These are phyloP conservation scores for Aricia agestis DNA, from an alignment of 1,140 invertebrate species.

Conservation along the genomic window DNA sequence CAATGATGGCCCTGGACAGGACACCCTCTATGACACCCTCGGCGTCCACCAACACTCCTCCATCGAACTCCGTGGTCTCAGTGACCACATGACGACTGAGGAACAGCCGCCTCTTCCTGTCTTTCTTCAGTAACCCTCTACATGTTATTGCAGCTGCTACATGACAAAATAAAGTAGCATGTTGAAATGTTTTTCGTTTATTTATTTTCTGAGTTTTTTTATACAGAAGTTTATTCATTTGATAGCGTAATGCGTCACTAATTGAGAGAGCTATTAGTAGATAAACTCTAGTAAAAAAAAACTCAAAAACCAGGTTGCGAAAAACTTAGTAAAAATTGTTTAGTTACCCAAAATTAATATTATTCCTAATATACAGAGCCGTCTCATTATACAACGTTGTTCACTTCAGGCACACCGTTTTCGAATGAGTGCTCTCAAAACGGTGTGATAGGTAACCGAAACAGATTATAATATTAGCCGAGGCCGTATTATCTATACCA, in stretches of 20 bases:
- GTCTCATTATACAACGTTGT: conserved; percentile 5
- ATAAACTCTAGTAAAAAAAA: too few relatives aligned
- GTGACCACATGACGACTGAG: conserved; percentile 57
- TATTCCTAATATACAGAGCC: background rate
- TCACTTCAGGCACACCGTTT: background rate
- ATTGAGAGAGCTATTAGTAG: too few relatives aligned
- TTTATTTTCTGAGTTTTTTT: background rate
- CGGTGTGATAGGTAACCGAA: background rate
- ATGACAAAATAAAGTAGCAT: background rate
- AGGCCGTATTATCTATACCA: conserved; percentile 12
- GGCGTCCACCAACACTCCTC: conserved; percentile 57
- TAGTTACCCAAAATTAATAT: background rate
- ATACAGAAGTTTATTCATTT: background rate
- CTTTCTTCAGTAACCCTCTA: conserved; percentile 31
- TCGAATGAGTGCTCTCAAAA: background rate
- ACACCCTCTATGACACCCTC: conserved; percentile 58
- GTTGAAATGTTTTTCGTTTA: background rate
- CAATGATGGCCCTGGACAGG: conserved; percentile 42
- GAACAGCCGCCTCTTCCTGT: conserved; percentile 43
- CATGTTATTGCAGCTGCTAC: conserved; percentile 28
- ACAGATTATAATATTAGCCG: conserved; percentile 8
- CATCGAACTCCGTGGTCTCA: conserved; percentile 53
- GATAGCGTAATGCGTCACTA: too few relatives aligned
- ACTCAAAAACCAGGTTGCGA: background rate
- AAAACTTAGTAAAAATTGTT: background rate